phyloP scores from a whole-genome alignment of 2,797 vertebrate genomes.

The Chiloscyllium punctatum region DNA sequence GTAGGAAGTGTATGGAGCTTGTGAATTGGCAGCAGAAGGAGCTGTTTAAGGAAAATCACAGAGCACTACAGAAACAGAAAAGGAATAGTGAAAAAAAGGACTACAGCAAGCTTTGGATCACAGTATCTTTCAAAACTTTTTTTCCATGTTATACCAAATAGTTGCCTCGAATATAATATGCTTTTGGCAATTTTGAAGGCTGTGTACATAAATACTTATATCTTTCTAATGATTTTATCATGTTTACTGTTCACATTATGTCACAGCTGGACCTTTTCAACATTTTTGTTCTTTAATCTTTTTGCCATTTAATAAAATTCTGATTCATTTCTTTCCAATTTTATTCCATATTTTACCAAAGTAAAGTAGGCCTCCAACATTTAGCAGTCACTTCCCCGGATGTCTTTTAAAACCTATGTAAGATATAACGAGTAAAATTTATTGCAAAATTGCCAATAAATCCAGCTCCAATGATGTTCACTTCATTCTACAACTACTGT shows the following conservation, averaged over 20 bases:
- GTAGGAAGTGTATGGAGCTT: neutral
- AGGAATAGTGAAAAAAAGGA: neutral
- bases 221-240: neutral
- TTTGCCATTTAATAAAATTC: neutral
- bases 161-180: neutral
- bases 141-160: too few relatives aligned
- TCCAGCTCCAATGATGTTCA: neutral
- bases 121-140: neutral
- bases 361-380: neutral
- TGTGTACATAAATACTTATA: neutral
- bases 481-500: neutral
- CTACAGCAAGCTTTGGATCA: neutral
- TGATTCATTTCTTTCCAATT: neutral
- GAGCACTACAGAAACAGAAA: neutral
- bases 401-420: neutral
- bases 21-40: slow-evolving; percentile 17
- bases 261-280: neutral
- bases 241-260: neutral
- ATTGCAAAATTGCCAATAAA: neutral
- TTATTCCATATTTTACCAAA: neutral
- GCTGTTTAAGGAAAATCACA: neutral
- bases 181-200: neutral
- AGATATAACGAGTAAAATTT: neutral
- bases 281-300: neutral
- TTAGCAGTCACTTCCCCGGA: neutral